Evolutionary conservation across 1,140 invertebrate genomes (phyloP).

Genomic region (Meloidogyne floridensis): DNA sequence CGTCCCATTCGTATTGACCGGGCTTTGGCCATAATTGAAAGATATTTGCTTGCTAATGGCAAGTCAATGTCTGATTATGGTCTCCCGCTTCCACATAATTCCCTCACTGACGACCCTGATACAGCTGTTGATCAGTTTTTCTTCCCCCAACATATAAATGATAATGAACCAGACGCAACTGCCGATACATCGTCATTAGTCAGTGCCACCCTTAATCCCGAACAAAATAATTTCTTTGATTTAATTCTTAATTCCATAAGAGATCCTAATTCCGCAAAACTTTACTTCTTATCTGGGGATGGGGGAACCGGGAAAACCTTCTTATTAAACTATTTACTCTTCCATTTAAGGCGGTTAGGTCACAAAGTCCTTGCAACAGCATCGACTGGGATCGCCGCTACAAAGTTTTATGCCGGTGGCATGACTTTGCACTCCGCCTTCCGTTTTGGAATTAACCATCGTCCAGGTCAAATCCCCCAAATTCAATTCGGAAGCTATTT

Average conservation of each 20-base stretch:
- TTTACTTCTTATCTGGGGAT: neutral
- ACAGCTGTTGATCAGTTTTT: neutral
- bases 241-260: neutral
- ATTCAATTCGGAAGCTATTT: slow-evolving; percentile 24
- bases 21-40: neutral
- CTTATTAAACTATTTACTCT: slow-evolving; percentile 11
- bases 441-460: neutral
- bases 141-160: neutral
- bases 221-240: neutral
- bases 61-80: neutral
- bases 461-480: neutral
- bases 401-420: slow-evolving; percentile 10
- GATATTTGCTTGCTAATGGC: neutral
- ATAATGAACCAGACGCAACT: neutral
- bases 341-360: neutral
- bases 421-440: slow-evolving; percentile 21
- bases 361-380: slow-evolving; percentile 3
- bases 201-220: neutral
- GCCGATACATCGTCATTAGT: neutral
- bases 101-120: neutral
- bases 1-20: slow-evolving; percentile 10
- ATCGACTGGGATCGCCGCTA: slow-evolving; percentile 30
- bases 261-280: neutral
- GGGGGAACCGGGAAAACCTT: slow-evolving; percentile 11
- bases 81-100: neutral